These are phyloP conservation scores for Zelostemma sp. DNA, from an alignment of 1,140 invertebrate species.

Conservation along the genomic window DNA sequence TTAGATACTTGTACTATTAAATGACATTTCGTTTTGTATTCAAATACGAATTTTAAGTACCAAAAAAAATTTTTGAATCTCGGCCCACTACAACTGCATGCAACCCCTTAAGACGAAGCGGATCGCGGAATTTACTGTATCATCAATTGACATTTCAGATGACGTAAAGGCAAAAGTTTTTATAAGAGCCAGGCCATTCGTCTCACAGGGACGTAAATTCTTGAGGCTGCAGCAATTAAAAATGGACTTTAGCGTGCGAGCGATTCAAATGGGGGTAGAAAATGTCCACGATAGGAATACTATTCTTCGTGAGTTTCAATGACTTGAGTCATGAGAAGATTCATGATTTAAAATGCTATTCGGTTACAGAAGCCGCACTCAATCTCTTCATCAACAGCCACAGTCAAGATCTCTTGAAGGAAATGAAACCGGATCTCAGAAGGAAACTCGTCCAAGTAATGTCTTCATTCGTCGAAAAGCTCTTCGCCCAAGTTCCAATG, in stretches of 20 bases:
- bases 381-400: slow-evolving; percentile 90
- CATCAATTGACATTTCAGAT: slow-evolving; percentile 76
- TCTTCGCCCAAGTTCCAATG: slow-evolving; percentile 82
- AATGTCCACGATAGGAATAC: slow-evolving; percentile 84
- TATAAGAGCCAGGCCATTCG: slow-evolving; percentile 77
- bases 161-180: slow-evolving; percentile 87
- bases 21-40: too few species aligned
- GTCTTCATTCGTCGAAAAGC: slow-evolving; percentile 79
- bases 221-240: slow-evolving; percentile 80
- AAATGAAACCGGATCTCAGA: slow-evolving; percentile 88
- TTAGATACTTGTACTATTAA: too few species aligned
- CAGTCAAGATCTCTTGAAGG: slow-evolving; percentile 83
- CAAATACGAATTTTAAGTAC: too few species aligned
- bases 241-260: slow-evolving; percentile 84
- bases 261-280: slow-evolving; percentile 86
- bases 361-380: slow-evolving; percentile 80
- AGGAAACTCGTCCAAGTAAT: slow-evolving; percentile 81
- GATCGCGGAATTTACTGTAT: too few species aligned
- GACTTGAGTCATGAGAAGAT: background rate
- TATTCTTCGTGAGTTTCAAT: slow-evolving; percentile 78
- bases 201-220: slow-evolving; percentile 74
- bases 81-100: too few species aligned
- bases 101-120: too few species aligned
- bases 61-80: too few species aligned
- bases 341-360: slow-evolving; percentile 10